These are phyloP conservation scores for Spilogale gracilis DNA, from an alignment of 2,113 vertebrate genomes.

Conservation along the genomic window DNA sequence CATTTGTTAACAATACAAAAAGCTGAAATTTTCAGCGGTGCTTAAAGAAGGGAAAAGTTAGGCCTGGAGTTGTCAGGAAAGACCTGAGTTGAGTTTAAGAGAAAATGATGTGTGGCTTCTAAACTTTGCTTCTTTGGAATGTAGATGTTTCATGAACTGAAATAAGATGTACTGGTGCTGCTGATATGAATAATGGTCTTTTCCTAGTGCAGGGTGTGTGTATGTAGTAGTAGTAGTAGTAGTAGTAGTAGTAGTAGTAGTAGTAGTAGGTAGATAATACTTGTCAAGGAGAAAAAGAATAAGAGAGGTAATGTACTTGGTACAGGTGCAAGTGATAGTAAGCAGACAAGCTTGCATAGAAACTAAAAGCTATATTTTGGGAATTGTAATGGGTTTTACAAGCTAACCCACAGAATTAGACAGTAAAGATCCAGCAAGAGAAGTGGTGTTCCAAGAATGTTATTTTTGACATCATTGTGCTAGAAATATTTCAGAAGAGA, in stretches of 20 bases:
- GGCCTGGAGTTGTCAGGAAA: conserved; percentile 7
- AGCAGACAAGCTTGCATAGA: neutral
- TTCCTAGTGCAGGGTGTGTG: neutral
- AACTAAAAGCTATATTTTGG: conserved; percentile 4
- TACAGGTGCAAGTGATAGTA: neutral
- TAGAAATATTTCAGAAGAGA: neutral
- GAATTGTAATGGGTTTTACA: conserved; percentile 45
- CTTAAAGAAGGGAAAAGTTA: conserved; percentile 7
- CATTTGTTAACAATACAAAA: conserved; percentile 18
- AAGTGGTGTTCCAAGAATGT: neutral
- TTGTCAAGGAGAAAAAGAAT: neutral
- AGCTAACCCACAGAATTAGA: neutral
- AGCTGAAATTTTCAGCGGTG: neutral
- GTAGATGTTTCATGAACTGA: neutral
- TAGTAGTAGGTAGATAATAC: neutral
- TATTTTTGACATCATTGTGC: conserved; percentile 36
- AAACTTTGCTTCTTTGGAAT: conserved; percentile 16
- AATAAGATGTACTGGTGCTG: neutral
- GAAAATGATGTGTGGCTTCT: neutral
- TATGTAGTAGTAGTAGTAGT: too few relatives aligned
- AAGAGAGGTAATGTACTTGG: neutral
- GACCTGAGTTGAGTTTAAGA: neutral
- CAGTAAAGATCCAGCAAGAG: neutral
- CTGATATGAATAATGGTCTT: neutral
- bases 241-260: too few relatives aligned